Conservation (phyloP, 2,888 invertebrate genomes). For the Stenodera caucasica region DNA sequence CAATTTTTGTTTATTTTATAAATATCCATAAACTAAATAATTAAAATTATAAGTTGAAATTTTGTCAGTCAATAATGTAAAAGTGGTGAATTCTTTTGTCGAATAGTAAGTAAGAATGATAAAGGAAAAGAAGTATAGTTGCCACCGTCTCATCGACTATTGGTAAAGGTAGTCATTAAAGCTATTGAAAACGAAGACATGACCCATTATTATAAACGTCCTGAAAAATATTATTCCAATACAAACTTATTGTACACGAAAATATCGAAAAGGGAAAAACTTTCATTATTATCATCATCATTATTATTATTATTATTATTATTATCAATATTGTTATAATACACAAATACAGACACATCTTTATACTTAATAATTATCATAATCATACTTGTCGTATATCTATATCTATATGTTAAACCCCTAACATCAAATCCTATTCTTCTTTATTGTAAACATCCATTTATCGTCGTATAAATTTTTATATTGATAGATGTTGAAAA, state of each 20-base stretch:
- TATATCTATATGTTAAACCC: conserved; percentile 32
- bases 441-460: conserved; percentile 26
- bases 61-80: too few species aligned
- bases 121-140: neutral
- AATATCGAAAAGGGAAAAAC: neutral
- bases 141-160: conserved; percentile 6
- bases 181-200: conserved; percentile 40
- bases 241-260: conserved; percentile 12
- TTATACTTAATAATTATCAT: conserved; percentile 39
- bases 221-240: conserved; percentile 30
- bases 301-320: too few species aligned
- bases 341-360: conserved; percentile 20
- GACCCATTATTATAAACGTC: conserved; percentile 42
- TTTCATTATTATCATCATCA: too few species aligned
- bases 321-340: conserved; percentile 9
- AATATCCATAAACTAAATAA: too few species aligned
- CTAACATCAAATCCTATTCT: conserved; percentile 13
- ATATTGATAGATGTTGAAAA: conserved; percentile 30
- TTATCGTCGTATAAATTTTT: conserved; percentile 16
- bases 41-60: too few species aligned
- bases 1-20: too few species aligned
- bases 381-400: conserved; percentile 28
- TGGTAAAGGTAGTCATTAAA: conserved; percentile 42
- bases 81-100: too few species aligned
- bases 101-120: neutral